These are phyloP conservation scores for Agrotis puta DNA, from an alignment of 2,888 invertebrate species.

Conservation along the genomic window DNA sequence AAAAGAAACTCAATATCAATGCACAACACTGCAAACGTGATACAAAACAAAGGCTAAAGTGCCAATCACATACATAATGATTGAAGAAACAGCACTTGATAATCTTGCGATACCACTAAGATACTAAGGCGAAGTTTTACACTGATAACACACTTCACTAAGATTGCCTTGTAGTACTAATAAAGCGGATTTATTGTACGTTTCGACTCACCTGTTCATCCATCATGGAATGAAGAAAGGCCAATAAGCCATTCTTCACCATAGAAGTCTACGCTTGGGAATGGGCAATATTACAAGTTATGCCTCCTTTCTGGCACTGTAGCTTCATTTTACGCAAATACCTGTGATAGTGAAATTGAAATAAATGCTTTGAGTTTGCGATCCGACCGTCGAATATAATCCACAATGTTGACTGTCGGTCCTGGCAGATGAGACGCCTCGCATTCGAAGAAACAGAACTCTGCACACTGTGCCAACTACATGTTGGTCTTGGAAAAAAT, in stretches of 20 bases:
- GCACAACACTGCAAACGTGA: conserved; percentile 14
- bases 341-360: no score
- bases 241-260: no score
- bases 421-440: conserved; percentile 27
- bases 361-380: no score
- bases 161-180: conserved; percentile 19
- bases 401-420: conserved; percentile 50
- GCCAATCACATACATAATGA: conserved; percentile 20
- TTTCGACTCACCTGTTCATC: conserved; percentile 48
- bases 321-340: no score
- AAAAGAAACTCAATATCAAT: conserved; percentile 6
- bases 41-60: conserved; percentile 20
- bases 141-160: conserved; percentile 40
- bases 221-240: no score
- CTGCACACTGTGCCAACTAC: conserved; percentile 54
- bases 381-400: conserved; percentile 46
- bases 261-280: no score
- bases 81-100: conserved; percentile 19
- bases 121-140: conserved; percentile 28
- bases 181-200: conserved; percentile 22
- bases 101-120: conserved; percentile 20
- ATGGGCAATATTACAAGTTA: no score
- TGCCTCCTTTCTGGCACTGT: no score
- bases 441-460: conserved; percentile 25
- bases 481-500: conserved; percentile 41